A percentile compares a stretch with the other conserved stretches of the same genome.
These are phyloP conservation scores for Phragmatobia fuliginosa DNA, from an alignment of 2,888 invertebrate species.

Conservation along the genomic window DNA sequence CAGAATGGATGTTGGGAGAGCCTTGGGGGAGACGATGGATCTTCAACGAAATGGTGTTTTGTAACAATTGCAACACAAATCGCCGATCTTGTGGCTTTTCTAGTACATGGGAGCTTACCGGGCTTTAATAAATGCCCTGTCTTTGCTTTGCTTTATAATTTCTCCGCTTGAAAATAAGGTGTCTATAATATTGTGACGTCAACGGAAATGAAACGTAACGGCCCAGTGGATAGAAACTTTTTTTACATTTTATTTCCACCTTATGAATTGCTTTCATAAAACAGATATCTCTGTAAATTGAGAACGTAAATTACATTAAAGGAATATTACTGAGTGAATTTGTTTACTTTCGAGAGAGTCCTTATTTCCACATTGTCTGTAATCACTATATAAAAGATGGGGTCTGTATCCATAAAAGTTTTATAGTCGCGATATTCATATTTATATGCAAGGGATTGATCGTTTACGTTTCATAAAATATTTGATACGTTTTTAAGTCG, in stretches of 20 bases:
- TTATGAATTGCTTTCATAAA: constrained; percentile 46
- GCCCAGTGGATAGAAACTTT: constrained; percentile 41
- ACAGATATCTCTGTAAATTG: constrained; percentile 19
- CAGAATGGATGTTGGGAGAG: too few species aligned
- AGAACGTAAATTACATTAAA: constrained; percentile 10
- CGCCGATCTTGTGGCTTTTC: constrained; percentile 51
- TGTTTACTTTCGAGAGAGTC: background rate
- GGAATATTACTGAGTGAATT: background rate
- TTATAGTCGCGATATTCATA: constrained; percentile 16
- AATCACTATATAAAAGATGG: background rate
- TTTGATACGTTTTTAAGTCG: constrained; percentile 13
- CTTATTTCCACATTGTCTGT: background rate
- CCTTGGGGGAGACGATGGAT: too few species aligned
- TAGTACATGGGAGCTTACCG: constrained; percentile 50
- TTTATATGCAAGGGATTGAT: constrained; percentile 20
- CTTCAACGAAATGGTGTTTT: too few species aligned
- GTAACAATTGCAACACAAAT: background rate
- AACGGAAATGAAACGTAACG: constrained; percentile 63
- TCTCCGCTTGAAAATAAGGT: constrained; percentile 62
- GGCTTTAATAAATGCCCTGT: constrained; percentile 73
- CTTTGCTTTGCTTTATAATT: constrained; percentile 74
- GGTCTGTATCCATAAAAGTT: constrained; percentile 9
- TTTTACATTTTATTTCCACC: constrained; percentile 44
- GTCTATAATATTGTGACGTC: constrained; percentile 62
- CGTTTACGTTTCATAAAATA: constrained; percentile 28